Evolutionary conservation across 2,113 vertebrate genomes (phyloP).

Genomic region (Clarias macrocephalus): DNA sequence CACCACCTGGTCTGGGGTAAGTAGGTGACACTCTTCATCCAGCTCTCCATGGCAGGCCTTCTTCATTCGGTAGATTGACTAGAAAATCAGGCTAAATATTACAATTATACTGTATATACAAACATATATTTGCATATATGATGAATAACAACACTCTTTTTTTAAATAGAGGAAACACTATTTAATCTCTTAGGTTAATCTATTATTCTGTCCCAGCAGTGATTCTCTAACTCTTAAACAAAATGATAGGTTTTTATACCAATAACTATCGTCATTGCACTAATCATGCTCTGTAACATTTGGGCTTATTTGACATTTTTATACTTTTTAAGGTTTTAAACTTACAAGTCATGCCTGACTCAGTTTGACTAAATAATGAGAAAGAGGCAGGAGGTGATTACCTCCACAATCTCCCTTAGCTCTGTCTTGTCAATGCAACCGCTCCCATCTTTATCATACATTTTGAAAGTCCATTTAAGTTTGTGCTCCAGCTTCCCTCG

Average conservation of each 20-base stretch:
- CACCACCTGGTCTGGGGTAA: slow-evolving; percentile 90
- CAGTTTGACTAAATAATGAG: slow-evolving; percentile 1
- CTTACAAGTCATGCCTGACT: background rate
- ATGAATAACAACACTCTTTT: background rate
- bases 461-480: slow-evolving; percentile 95
- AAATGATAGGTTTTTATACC: background rate
- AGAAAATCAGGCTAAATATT: slow-evolving; percentile 46
- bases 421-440: slow-evolving; percentile 92
- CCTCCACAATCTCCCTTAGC: slow-evolving; percentile 93
- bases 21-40: slow-evolving; percentile 76
- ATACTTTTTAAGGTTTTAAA: background rate
- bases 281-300: background rate
- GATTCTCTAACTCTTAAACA: slow-evolving; percentile 1
- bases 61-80: slow-evolving; percentile 94
- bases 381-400: slow-evolving; percentile 59
- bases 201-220: background rate
- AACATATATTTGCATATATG: too few species aligned
- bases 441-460: slow-evolving; percentile 93
- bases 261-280: background rate
- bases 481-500: slow-evolving; percentile 93
- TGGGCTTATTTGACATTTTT: background rate
- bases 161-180: background rate
- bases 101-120: background rate
- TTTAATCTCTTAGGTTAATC: background rate
- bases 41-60: slow-evolving; percentile 82